Percentiles rank a stretch among this genome's conserved stretches.
Conservation (phyloP, 2,888 invertebrate genomes). For the Eugnorisma glareosa region DNA sequence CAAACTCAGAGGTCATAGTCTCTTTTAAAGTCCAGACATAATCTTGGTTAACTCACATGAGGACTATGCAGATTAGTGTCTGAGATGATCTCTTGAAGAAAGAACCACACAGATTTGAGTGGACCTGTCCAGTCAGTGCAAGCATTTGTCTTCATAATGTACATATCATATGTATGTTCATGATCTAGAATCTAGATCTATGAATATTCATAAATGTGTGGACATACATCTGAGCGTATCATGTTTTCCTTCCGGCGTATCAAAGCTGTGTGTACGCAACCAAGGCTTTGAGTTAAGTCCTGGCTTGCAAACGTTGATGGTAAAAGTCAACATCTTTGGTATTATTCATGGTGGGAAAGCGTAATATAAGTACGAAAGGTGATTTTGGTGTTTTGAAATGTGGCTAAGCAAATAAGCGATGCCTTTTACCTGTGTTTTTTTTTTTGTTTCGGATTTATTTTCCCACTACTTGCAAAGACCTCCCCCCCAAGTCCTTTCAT, state of each 20-base stretch:
- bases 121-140: too few species aligned
- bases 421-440: neutral
- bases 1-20: too few species aligned
- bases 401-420: neutral
- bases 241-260: neutral
- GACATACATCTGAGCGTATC: constrained; percentile 1
- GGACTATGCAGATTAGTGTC: too few species aligned
- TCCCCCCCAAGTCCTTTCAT: too few species aligned
- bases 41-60: too few species aligned
- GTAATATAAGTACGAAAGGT: too few species aligned
- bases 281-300: constrained; percentile 6
- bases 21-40: too few species aligned
- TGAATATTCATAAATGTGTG: constrained; percentile 13
- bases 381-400: neutral
- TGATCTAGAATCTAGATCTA: neutral
- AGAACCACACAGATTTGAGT: too few species aligned
- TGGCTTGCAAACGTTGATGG: constrained; percentile 8
- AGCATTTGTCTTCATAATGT: too few species aligned
- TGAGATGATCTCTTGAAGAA: too few species aligned
- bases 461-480: too few species aligned
- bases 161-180: neutral
- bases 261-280: constrained; percentile 13
- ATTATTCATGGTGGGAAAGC: neutral
- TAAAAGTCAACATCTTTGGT: neutral
- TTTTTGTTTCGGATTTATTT: too few species aligned